Evolutionary conservation across 1,140 invertebrate genomes (phyloP).

Genomic region (Rhagoletis zephyria): DNA sequence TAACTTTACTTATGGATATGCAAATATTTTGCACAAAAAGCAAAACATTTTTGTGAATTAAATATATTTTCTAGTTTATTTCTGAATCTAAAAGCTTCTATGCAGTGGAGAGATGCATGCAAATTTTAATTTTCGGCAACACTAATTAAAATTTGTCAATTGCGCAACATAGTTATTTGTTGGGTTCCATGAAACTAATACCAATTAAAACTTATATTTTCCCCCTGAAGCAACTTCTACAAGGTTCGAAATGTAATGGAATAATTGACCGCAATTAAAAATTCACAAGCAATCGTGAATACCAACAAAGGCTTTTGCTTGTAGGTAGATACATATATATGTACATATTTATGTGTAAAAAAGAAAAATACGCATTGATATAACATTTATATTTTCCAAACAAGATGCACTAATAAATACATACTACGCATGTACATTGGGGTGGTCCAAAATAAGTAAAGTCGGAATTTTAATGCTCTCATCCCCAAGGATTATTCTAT

Average conservation of each 20-base stretch:
- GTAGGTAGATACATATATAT: neutral
- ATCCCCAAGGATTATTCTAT: no score
- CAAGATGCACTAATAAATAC: neutral
- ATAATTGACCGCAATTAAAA: neutral
- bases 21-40: no score
- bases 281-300: neutral
- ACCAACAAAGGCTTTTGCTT: neutral
- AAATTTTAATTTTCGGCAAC: neutral
- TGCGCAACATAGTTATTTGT: neutral
- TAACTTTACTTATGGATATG: no score
- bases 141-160: neutral
- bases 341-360: neutral
- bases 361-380: no score
- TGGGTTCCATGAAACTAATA: neutral
- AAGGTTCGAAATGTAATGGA: slow-evolving; percentile 4
- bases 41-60: no score
- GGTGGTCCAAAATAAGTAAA: no score
- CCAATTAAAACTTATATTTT: slow-evolving; percentile 29
- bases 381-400: no score
- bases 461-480: no score
- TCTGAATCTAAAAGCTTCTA: neutral
- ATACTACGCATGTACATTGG: no score
- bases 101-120: neutral
- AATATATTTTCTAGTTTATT: no score
- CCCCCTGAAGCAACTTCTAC: neutral